Conservation (phyloP, 2,797 vertebrate species). For the Halcyon leucocephala region DNA sequence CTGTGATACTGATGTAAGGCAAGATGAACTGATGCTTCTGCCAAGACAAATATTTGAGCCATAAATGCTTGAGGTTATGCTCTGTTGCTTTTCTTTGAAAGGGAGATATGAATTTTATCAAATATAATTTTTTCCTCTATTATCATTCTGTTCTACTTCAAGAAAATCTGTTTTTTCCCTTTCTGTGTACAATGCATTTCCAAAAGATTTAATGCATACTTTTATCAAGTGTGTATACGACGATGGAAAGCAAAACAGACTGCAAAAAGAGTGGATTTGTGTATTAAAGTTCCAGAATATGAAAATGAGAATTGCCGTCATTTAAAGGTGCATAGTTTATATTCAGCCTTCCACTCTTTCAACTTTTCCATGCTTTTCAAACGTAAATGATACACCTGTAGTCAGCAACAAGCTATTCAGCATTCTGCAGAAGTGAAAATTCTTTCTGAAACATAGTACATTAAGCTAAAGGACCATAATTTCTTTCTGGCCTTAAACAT, state of each 20-base stretch:
- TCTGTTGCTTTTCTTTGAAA: slow-evolving; percentile 6
- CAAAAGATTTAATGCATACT: neutral
- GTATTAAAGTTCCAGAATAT: neutral
- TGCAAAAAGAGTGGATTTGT: neutral
- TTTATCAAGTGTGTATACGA: neutral
- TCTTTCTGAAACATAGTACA: neutral
- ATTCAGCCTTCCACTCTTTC: neutral
- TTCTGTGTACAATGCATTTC: neutral
- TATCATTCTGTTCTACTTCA: neutral
- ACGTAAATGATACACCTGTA: neutral
- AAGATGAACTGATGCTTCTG: slow-evolving; percentile 6
- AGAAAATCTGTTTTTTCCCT: neutral
- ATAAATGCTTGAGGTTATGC: neutral
- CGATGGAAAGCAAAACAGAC: neutral
- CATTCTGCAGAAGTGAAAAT: neutral
- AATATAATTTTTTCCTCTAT: neutral
- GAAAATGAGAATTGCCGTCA: neutral
- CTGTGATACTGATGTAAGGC: neutral
- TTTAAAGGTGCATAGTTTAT: neutral
- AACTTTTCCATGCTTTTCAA: neutral
- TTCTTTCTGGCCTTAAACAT: neutral
- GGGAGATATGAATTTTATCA: neutral
- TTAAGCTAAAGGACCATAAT: neutral
- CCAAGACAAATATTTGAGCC: slow-evolving; percentile 31
- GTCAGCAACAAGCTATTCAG: neutral